Percentiles rank a stretch among this genome's conserved stretches.
phyloP scores from a whole-genome alignment of 2,113 vertebrate species.

The Trachemys scripta region DNA sequence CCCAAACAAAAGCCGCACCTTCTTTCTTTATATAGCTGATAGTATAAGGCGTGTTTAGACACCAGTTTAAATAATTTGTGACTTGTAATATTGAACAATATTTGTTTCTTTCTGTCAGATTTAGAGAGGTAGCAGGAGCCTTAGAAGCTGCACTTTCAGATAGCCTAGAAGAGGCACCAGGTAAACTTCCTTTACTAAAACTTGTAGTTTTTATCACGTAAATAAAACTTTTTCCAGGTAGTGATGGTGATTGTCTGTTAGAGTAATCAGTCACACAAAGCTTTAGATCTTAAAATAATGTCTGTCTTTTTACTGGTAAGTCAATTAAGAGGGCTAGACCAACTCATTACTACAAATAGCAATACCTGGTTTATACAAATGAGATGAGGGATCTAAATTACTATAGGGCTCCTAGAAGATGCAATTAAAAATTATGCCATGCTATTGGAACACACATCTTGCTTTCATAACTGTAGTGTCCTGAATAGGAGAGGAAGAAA shows the following conservation, averaged over 20 bases:
- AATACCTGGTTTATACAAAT: neutral
- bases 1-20: neutral
- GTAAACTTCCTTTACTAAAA: constrained; percentile 74
- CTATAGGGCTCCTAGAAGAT: neutral
- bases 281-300: neutral
- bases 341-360: neutral
- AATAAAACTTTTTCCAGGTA: neutral
- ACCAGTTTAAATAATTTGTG: neutral
- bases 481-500: neutral
- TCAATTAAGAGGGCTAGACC: neutral
- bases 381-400: neutral
- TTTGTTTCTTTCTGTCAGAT: constrained; percentile 78
- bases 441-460: neutral
- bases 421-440: neutral
- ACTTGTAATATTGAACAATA: neutral
- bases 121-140: constrained; percentile 93
- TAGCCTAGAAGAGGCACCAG: constrained; percentile 87
- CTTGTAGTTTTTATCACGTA: neutral
- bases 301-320: neutral
- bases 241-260: neutral
- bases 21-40: neutral
- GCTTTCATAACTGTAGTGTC: neutral
- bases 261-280: neutral
- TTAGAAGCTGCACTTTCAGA: constrained; percentile 90
- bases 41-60: neutral